Evolutionary conservation across 2,113 vertebrate genomes (phyloP), one percentile per base, ranked within the genome.

Genomic region (Seriola aureovittata): DNA sequence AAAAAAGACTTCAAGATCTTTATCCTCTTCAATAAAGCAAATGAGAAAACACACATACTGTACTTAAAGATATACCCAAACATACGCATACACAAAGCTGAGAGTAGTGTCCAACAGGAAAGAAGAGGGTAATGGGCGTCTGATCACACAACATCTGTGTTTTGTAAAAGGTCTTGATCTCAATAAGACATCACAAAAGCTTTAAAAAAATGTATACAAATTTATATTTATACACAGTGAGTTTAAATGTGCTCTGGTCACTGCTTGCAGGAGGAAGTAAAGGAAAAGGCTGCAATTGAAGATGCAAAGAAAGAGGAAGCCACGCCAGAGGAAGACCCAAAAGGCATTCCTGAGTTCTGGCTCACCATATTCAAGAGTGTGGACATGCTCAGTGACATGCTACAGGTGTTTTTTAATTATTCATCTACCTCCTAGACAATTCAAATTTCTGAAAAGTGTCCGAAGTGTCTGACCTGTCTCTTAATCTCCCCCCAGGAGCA

Each of bases 321-420:
- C 1, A 84, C 80, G 0, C 95, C 96, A 81, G 95, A 96, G 75
- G 93, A 96, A 68, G 95, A 96, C 79, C 94, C 96, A 40, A 98
- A 95, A 93, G 98, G 98, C 87, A 97, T 99, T 70, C 98, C 98
- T 0, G 98, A 98, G 84, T 99, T 99, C 94, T 99, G 98, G 98
- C 96, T 99, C 55, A 98, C 97, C 64, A 97, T 99, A 91, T 99
- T 99, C 88, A 97, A 96, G 90, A 99, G 97, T 4, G 98, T 99
- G 89, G 98, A 99, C 88, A 98, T 99, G 97, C 95, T 99, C 76
- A 97, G 96, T 72, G 98, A 99, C 90, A 94, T 99, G 93, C 95
- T 99, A 34, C 97, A 99, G 96, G 98, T 99, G 90, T 42, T 50
- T 62, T 59, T 63, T 13, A 36, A 0, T 38, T 1, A 40, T 71